Evolutionary conservation across 2,888 invertebrate genomes (phyloP).

Genomic region (Watsonalla cultraria): DNA sequence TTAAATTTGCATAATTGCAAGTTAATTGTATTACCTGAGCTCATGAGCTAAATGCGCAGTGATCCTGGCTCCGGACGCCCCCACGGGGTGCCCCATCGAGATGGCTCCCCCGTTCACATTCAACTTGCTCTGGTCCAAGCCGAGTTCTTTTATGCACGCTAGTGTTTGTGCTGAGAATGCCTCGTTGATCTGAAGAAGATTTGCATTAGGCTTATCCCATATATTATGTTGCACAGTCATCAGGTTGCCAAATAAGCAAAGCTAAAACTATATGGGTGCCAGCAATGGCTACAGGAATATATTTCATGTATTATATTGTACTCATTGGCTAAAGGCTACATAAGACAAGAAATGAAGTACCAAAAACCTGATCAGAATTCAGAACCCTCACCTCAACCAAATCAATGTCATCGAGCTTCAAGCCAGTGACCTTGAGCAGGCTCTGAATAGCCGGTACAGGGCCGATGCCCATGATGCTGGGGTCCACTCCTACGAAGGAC

Average conservation of each 20-base stretch:
- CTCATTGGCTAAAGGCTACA: too few relatives aligned
- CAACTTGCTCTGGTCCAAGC: slow-evolving; percentile 89
- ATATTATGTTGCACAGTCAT: not conserved
- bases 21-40: too few relatives aligned
- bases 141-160: slow-evolving; percentile 92
- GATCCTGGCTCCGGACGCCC: slow-evolving; percentile 95
- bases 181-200: slow-evolving; percentile 91
- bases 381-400: slow-evolving; percentile 85
- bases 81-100: slow-evolving; percentile 95
- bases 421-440: slow-evolving; percentile 86
- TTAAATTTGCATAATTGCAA: too few relatives aligned
- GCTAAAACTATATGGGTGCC: too few relatives aligned
- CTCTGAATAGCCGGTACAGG: slow-evolving; percentile 96
- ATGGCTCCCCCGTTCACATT: slow-evolving; percentile 97
- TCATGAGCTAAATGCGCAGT: slow-evolving; percentile 93
- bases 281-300: too few relatives aligned
- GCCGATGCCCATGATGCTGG: slow-evolving; percentile 97
- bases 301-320: too few relatives aligned
- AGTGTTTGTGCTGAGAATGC: slow-evolving; percentile 97
- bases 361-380: too few relatives aligned
- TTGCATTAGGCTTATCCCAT: not conserved
- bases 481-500: slow-evolving; percentile 94
- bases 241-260: too few relatives aligned
- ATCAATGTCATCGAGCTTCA: slow-evolving; percentile 91
- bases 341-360: too few relatives aligned